Conservation (phyloP, 2,797 vertebrate species). For the Lycodopsis pacificus region DNA sequence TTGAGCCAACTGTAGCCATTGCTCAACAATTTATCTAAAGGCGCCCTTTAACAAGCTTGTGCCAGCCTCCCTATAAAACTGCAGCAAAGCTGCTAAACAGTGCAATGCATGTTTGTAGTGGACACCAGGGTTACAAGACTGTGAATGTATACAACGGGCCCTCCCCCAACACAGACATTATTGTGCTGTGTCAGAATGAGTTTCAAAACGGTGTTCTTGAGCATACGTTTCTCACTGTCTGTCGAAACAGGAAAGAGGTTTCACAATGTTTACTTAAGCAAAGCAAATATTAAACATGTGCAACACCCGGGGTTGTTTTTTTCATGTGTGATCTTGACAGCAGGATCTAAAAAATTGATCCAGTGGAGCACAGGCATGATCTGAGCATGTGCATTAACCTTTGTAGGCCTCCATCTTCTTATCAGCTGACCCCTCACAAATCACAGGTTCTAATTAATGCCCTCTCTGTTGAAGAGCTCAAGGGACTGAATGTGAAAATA, state of each 20-base stretch:
- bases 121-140: slow-evolving; percentile 10
- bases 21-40: slow-evolving; percentile 22
- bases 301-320: slow-evolving; percentile 7
- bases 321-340: slow-evolving; percentile 5
- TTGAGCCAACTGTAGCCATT: slow-evolving; percentile 1
- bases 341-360: slow-evolving; percentile 10
- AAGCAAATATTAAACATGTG: slow-evolving; percentile 6
- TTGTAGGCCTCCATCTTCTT: neutral
- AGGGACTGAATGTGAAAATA: slow-evolving; percentile 14
- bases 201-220: neutral
- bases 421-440: slow-evolving; percentile 47
- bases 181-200: slow-evolving; percentile 9
- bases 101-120: slow-evolving; percentile 9
- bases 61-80: slow-evolving; percentile 21
- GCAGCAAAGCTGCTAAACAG: neutral
- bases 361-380: slow-evolving; percentile 8
- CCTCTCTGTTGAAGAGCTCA: slow-evolving; percentile 29
- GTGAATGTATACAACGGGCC: slow-evolving; percentile 9
- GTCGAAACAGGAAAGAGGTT: slow-evolving; percentile 26
- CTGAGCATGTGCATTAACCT: slow-evolving; percentile 33
- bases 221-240: neutral
- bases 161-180: neutral
- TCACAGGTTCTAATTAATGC: slow-evolving; percentile 51
- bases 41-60: neutral
- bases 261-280: slow-evolving; percentile 15